Evolutionary conservation across 2,113 vertebrate genomes (phyloP).

Genomic region (Machaerirhynchus nigripectus): DNA sequence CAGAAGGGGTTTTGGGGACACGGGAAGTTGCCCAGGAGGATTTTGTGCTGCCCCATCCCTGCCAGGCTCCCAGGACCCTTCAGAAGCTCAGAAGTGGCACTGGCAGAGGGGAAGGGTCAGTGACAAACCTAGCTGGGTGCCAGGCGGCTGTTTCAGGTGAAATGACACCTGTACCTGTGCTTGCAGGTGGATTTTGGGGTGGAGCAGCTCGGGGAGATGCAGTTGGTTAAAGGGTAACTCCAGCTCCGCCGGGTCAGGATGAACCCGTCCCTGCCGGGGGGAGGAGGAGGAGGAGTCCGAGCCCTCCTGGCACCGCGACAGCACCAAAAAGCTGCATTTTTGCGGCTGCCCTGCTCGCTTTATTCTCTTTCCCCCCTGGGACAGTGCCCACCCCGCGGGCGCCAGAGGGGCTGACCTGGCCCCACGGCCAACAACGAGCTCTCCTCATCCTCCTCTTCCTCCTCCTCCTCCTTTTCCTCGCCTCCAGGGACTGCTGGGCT

Average conservation of each 20-base stretch:
- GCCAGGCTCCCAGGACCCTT: not conserved
- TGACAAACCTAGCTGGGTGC: not conserved
- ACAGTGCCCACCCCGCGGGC: not conserved
- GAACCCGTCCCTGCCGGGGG: not conserved
- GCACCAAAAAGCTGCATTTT: not conserved
- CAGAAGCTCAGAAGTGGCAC: fast-evolving
- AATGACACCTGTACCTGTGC: not conserved
- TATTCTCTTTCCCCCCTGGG: fast-evolving
- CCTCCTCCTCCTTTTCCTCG: not conserved
- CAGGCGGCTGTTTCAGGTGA: not conserved
- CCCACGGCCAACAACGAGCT: fast-evolving
- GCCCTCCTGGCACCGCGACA: not conserved
- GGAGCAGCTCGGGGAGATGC: slow-evolving; percentile 5
- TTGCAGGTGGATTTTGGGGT: slow-evolving; percentile 55
- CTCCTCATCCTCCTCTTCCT: not conserved
- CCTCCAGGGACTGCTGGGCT: not conserved
- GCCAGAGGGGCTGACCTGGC: not conserved
- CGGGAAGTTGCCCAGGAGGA: too few relatives aligned
- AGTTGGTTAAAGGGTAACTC: slow-evolving; percentile 56
- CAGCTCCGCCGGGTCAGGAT: not conserved
- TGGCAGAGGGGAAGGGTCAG: not conserved
- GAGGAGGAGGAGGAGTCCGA: not conserved
- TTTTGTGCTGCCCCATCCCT: not conserved
- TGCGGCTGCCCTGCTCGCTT: not conserved
- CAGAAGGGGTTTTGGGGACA: not conserved